Evolutionary conservation across 2,888 invertebrate species (phyloP).

Genomic region (Caenorhabditis becei): DNA sequence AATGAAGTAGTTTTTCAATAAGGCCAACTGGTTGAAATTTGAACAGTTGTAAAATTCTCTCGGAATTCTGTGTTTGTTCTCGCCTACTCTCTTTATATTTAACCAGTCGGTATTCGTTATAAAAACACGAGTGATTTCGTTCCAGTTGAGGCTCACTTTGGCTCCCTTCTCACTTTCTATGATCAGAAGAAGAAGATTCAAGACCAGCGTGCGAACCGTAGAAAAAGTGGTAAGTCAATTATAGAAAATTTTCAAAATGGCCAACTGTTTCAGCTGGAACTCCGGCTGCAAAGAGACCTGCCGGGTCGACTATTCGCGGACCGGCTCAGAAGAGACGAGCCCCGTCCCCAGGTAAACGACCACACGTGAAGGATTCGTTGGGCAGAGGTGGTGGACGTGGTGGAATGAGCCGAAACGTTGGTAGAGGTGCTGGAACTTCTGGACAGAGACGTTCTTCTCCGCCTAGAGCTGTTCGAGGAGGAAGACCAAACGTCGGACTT

Average conservation of each 20-base stretch:
- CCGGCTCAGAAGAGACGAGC: slow-evolving; percentile 39
- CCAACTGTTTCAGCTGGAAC: not conserved
- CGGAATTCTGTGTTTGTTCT: slow-evolving; percentile 21
- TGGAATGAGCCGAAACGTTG: slow-evolving; percentile 15
- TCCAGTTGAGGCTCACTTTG: slow-evolving; percentile 68
- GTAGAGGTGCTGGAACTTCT: slow-evolving; percentile 27
- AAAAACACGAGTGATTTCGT: slow-evolving; percentile 6
- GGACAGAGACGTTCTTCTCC: slow-evolving; percentile 11
- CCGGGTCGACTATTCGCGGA: slow-evolving; percentile 57
- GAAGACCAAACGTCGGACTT: slow-evolving; percentile 8
- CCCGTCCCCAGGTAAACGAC: slow-evolving; percentile 32
- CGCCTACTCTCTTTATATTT: slow-evolving; percentile 28
- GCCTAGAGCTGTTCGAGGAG: slow-evolving; percentile 26
- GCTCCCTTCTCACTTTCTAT: slow-evolving; percentile 58
- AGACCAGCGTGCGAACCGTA: slow-evolving; percentile 30
- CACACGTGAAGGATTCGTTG: not conserved
- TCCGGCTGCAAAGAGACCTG: slow-evolving; percentile 35
- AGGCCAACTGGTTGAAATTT: slow-evolving; percentile 12
- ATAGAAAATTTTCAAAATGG: not conserved
- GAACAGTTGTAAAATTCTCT: slow-evolving; percentile 39
- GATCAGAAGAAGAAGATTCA: slow-evolving; percentile 53
- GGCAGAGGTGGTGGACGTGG: slow-evolving; percentile 28
- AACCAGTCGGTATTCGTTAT: not conserved
- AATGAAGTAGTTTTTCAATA: too few species aligned
- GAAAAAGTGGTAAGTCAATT: not conserved